Evolutionary conservation across 2,113 vertebrate species (phyloP).

Genomic region (Plectropomus leopardus): DNA sequence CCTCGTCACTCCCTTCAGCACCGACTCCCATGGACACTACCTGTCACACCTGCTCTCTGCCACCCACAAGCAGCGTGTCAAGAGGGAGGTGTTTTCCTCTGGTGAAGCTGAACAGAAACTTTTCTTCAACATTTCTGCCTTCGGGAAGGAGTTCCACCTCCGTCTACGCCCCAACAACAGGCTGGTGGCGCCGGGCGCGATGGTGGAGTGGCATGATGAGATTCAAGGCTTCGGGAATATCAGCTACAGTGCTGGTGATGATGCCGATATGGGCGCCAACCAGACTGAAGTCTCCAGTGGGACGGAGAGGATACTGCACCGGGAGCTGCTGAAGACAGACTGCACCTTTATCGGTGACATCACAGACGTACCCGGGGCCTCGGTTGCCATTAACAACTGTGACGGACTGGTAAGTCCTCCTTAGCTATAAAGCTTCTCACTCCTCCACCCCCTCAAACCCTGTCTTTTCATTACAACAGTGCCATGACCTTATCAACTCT

Average conservation of each 20-base stretch:
- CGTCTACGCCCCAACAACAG: slow-evolving; percentile 88
- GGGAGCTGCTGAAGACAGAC: slow-evolving; percentile 90
- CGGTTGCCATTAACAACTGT: slow-evolving; percentile 98
- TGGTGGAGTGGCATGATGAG: slow-evolving; percentile 93
- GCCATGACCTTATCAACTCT: slow-evolving; percentile 69
- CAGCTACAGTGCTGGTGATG: slow-evolving; percentile 1
- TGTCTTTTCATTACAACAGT: slow-evolving; percentile 40
- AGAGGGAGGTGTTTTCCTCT: slow-evolving; percentile 80
- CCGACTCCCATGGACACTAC: slow-evolving; percentile 90
- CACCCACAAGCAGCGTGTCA: slow-evolving; percentile 88
- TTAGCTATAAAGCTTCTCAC: slow-evolving; percentile 12
- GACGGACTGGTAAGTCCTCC: slow-evolving; percentile 95
- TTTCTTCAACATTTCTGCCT: slow-evolving; percentile 95
- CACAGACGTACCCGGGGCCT: slow-evolving; percentile 90
- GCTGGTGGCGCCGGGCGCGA: slow-evolving; percentile 90
- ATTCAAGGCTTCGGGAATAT: slow-evolving; percentile 46
- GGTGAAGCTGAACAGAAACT: slow-evolving; percentile 75
- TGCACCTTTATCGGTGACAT: slow-evolving; percentile 97
- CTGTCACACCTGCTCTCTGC: slow-evolving; percentile 92
- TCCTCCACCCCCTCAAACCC: slow-evolving; percentile 8
- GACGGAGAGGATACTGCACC: slow-evolving; percentile 83
- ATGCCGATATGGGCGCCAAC: not conserved
- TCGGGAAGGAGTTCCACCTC: slow-evolving; percentile 95
- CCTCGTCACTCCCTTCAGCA: slow-evolving; percentile 93
- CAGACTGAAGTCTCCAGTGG: slow-evolving; percentile 18